phyloP scores from a whole-genome alignment of 2,797 vertebrate genomes.

The Iguana delicatissima region DNA sequence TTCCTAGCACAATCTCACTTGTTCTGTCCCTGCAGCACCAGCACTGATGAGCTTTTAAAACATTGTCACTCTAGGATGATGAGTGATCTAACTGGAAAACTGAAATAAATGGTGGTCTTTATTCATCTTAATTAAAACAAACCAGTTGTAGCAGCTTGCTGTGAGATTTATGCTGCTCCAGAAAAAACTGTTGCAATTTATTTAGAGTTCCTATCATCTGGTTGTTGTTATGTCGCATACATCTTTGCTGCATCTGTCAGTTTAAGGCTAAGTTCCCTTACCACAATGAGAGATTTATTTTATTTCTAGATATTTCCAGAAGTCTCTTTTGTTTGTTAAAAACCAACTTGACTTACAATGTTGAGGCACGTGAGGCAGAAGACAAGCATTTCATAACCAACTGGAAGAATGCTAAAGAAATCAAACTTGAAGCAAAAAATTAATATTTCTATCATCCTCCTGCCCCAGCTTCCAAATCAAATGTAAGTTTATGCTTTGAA shows the following conservation, averaged over 20 bases:
- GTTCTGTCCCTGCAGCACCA: conserved; percentile 6
- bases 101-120: conserved; percentile 50
- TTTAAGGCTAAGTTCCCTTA: conserved; percentile 27
- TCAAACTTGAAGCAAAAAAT: background rate
- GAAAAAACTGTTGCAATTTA: conserved; percentile 44
- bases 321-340: conserved; percentile 7
- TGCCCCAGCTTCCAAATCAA: background rate
- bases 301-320: background rate
- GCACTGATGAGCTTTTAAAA: conserved; percentile 31
- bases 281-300: conserved; percentile 15
- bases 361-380: background rate
- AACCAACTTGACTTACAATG: background rate
- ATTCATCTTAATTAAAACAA: conserved; percentile 59
- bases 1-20: conserved; percentile 10
- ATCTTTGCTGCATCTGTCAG: conserved; percentile 28
- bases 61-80: conserved; percentile 21
- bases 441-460: background rate
- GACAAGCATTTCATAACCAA: background rate
- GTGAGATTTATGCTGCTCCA: conserved; percentile 54
- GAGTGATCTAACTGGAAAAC: conserved; percentile 23
- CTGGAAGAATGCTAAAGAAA: background rate
- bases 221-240: conserved; percentile 46
- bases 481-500: background rate
- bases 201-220: conserved; percentile 42
- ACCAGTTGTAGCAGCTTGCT: conserved; percentile 60